phyloP scores from a whole-genome alignment of 2,113 vertebrate genomes.

The Chunga burmeisteri region DNA sequence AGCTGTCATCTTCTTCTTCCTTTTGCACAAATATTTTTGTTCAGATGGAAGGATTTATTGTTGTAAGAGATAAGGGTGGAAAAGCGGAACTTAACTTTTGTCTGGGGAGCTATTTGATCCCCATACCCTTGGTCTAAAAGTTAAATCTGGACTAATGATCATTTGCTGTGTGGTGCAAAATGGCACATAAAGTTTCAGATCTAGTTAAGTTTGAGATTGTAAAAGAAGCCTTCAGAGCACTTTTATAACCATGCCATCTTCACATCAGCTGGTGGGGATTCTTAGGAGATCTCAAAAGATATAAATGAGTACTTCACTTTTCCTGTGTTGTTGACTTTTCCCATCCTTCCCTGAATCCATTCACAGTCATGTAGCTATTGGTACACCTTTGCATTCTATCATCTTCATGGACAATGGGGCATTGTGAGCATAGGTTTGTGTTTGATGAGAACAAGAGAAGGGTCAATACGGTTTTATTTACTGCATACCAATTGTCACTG shows the following conservation, averaged over 20 bases:
- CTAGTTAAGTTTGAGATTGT: neutral
- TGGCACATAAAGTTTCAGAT: neutral
- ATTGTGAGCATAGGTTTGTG: neutral
- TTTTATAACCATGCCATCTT: neutral
- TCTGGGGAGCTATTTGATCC: neutral
- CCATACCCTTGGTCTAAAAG: neutral
- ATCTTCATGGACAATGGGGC: neutral
- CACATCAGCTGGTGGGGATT: fast-evolving
- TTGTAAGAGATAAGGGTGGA: neutral
- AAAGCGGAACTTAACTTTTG: neutral
- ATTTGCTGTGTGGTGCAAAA: neutral
- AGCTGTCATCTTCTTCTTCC: neutral
- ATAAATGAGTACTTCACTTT: neutral
- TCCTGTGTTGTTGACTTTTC: neutral
- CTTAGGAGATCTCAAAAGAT: neutral
- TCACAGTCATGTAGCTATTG: neutral
- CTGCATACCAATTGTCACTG: neutral
- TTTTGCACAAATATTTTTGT: neutral
- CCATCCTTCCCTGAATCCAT: neutral
- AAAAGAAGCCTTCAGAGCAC: neutral
- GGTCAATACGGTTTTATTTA: neutral
- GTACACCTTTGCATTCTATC: neutral
- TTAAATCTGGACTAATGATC: neutral
- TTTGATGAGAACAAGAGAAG: neutral
- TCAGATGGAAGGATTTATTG: neutral